phyloP scores from a whole-genome alignment of 2,113 vertebrate genomes.

The Hyla sarda region DNA sequence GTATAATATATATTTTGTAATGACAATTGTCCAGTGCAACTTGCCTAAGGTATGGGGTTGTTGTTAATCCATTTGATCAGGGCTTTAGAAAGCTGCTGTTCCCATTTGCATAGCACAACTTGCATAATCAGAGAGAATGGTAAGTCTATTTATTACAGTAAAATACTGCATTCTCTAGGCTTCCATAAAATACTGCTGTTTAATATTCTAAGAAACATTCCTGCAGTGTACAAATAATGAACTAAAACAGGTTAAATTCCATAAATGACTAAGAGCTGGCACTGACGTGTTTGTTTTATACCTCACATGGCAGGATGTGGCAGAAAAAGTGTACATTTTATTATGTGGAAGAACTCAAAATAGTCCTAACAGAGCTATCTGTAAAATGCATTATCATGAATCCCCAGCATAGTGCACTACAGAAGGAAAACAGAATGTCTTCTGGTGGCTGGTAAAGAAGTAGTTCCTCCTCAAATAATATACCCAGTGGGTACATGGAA shows the following conservation, averaged over 20 bases:
- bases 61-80: no score
- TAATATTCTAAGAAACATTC: not conserved
- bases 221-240: not conserved
- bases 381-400: conserved; percentile 40
- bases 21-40: no score
- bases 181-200: not conserved
- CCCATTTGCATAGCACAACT: no score
- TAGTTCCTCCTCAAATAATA: not conserved
- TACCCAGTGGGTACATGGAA: not conserved
- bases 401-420: no score
- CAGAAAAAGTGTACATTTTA: conserved; percentile 33
- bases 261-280: conserved; percentile 34
- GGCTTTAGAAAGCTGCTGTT: no score
- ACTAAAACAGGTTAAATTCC: conserved; percentile 37
- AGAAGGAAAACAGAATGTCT: conserved; percentile 17
- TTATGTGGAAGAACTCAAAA: conserved; percentile 37
- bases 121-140: no score
- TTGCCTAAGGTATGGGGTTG: no score
- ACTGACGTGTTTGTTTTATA: conserved; percentile 9
- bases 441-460: not conserved
- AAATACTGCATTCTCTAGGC: not conserved
- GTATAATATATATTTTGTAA: no score
- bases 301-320: conserved; percentile 27
- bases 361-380: not conserved
- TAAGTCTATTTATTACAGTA: no score